These are phyloP conservation scores for Anoplophora glabripennis DNA, from an alignment of 1,140 invertebrate species.

Conservation along the genomic window DNA sequence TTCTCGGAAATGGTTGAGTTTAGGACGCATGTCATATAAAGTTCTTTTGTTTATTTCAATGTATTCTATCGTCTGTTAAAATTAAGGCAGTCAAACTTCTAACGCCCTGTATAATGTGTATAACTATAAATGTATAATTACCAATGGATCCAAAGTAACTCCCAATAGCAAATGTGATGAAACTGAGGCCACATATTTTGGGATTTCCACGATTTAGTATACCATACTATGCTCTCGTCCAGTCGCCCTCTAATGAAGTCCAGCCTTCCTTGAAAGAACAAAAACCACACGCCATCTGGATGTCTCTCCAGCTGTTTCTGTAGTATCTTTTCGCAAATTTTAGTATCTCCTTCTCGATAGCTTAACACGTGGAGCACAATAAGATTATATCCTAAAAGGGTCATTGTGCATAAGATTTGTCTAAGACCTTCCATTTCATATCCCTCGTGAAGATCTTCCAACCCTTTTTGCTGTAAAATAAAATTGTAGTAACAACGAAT, in stretches of 20 bases:
- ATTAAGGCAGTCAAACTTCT: no score
- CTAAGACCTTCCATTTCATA: constrained; percentile 71
- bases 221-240: constrained; percentile 71
- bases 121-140: no score
- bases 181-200: constrained; percentile 90
- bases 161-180: constrained; percentile 94
- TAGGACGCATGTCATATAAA: no score
- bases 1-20: no score
- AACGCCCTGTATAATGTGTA: no score
- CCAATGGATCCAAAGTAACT: constrained; percentile 83
- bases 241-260: constrained; percentile 81
- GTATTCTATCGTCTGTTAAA: no score
- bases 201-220: constrained; percentile 79
- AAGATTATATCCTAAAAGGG: constrained; percentile 80
- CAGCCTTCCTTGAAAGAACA: constrained; percentile 86
- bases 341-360: constrained; percentile 74
- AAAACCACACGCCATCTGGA: constrained; percentile 86
- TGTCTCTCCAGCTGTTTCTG: constrained; percentile 68
- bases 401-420: constrained; percentile 79
- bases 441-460: constrained; percentile 70
- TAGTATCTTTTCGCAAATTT: constrained; percentile 71
- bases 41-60: no score
- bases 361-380: constrained; percentile 80
- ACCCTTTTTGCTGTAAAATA: constrained; percentile 61
- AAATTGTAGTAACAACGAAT: constrained; percentile 14